Percentiles rank a stretch among this genome's conserved stretches.
phyloP scores from a whole-genome alignment of 2,113 vertebrate species.

The Peromyscus polionotus region DNA sequence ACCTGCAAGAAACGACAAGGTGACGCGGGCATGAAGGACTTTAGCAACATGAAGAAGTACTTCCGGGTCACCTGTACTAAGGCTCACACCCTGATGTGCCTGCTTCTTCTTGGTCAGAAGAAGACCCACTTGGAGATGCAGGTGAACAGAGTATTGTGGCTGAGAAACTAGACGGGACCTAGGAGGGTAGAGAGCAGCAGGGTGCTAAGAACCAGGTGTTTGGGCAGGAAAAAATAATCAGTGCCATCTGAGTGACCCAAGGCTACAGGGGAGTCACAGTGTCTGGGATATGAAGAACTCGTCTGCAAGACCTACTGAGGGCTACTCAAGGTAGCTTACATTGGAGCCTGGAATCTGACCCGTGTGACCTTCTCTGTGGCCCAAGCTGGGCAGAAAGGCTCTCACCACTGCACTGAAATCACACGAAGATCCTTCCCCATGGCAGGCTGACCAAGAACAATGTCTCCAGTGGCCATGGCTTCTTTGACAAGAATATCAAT shows the following conservation, averaged over 20 bases:
- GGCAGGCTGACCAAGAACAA: background rate
- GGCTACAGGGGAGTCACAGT: background rate
- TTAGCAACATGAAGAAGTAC: background rate
- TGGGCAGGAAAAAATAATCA: background rate
- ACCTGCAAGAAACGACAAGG: background rate
- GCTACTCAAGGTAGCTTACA: background rate
- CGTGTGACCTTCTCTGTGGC: background rate
- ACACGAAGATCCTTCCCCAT: background rate
- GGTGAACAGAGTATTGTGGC: too few relatives aligned
- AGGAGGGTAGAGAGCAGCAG: too few relatives aligned
- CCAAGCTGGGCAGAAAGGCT: background rate
- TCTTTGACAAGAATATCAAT: background rate
- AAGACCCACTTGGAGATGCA: background rate
- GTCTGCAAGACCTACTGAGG: background rate
- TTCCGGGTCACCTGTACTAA: background rate
- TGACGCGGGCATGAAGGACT: background rate
- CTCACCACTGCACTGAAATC: background rate
- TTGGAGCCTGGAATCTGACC: background rate
- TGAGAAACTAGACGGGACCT: too few relatives aligned
- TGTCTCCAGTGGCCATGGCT: too few relatives aligned
- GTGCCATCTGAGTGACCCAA: background rate
- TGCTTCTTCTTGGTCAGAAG: background rate
- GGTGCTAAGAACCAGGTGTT: background rate
- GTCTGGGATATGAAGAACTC: background rate
- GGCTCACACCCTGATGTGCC: background rate